Conservation (phyloP, 2,888 invertebrate species). For the Nebria salina region DNA sequence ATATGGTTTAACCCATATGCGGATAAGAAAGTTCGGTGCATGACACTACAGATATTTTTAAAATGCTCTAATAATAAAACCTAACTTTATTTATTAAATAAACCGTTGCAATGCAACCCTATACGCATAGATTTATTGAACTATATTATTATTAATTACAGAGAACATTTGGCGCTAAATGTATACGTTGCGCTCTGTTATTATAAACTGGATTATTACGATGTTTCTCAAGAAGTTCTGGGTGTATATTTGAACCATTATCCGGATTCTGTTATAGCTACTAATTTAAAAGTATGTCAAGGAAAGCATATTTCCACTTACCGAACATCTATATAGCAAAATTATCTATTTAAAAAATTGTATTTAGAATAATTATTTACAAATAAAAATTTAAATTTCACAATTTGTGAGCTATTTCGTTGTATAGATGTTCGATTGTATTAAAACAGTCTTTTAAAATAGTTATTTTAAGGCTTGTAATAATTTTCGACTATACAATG, state of each 20-base stretch:
- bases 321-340: too few relatives aligned
- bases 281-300: slow-evolving; percentile 81
- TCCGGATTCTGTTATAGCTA: slow-evolving; percentile 93
- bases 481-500: slow-evolving; percentile 88
- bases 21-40: too few relatives aligned
- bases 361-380: not conserved
- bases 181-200: slow-evolving; percentile 98
- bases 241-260: slow-evolving; percentile 91
- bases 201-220: slow-evolving; percentile 98
- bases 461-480: slow-evolving; percentile 72
- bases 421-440: not conserved
- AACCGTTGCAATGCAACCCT: too few relatives aligned
- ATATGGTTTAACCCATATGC: too few relatives aligned
- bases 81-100: too few relatives aligned
- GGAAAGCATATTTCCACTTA: not conserved
- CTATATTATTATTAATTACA: slow-evolving; percentile 60
- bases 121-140: not conserved
- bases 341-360: too few relatives aligned
- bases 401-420: not conserved
- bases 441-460: not conserved
- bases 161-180: slow-evolving; percentile 92
- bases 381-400: not conserved
- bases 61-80: too few relatives aligned
- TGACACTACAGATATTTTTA: too few relatives aligned
- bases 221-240: slow-evolving; percentile 97